phyloP scores from a whole-genome alignment of 2,888 invertebrate species.

The Drosophila aldrichi region DNA sequence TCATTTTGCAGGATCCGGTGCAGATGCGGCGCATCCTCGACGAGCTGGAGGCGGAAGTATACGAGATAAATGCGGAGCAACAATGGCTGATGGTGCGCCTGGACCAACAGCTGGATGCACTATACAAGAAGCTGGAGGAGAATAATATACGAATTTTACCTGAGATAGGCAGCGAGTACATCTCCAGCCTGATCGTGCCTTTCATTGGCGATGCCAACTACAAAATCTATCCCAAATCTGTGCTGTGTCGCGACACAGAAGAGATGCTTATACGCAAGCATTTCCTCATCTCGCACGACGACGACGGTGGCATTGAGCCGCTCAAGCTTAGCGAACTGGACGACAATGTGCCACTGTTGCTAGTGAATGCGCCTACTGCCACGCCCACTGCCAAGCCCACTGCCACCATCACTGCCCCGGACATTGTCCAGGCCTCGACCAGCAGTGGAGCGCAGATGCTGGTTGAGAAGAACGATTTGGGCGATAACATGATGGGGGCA shows the following conservation, averaged over 20 bases:
- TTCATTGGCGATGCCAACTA: slow-evolving; percentile 67
- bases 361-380: slow-evolving; percentile 33
- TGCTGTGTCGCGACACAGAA: slow-evolving; percentile 72
- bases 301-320: slow-evolving; percentile 57
- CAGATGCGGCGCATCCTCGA: slow-evolving; percentile 79
- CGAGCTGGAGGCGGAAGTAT: slow-evolving; percentile 83
- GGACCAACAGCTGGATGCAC: slow-evolving; percentile 74
- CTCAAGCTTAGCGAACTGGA: slow-evolving; percentile 66
- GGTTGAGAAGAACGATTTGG: slow-evolving; percentile 1
- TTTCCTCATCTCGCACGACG: slow-evolving; percentile 68
- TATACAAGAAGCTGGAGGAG: slow-evolving; percentile 69
- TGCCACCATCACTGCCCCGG: background rate
- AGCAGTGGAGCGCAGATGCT: background rate
- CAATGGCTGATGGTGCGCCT: slow-evolving; percentile 76
- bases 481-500: background rate
- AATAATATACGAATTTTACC: slow-evolving; percentile 69
- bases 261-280: slow-evolving; percentile 82
- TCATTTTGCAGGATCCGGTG: slow-evolving; percentile 64
- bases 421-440: background rate
- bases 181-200: slow-evolving; percentile 77
- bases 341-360: slow-evolving; percentile 49
- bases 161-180: slow-evolving; percentile 66
- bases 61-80: slow-evolving; percentile 84
- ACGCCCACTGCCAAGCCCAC: background rate
- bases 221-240: slow-evolving; percentile 70